Evolutionary conservation across 2,113 vertebrate genomes (phyloP), one percentile per base, ranked within the genome.

Genomic region (Lophius piscatorius): DNA sequence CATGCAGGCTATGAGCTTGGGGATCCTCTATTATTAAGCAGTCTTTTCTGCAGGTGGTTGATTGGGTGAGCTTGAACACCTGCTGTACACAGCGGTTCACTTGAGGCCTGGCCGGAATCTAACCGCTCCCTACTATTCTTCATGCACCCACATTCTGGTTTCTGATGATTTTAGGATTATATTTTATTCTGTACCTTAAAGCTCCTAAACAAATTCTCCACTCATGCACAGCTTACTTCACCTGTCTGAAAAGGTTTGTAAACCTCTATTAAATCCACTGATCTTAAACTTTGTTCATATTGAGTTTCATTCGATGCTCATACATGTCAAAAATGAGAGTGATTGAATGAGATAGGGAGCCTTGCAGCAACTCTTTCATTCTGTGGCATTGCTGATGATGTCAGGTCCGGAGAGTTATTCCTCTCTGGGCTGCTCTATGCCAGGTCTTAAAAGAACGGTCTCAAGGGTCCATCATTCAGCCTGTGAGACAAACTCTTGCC

Each of bases 391-490:
- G 71, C 47, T 56, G 46, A 23, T 51, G 58, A 70, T 66, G 61
- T 51, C 59, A 52, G 49, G 57, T 63, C 67, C 61, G 42, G 46
- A 39, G 35, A 69, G 67, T 48, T 58, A 45, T 44, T 63, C n/a
- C 76, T 50, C 72, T 68, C 51, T 56, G 49, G 76, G 62, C 36
- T 45, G 48, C 44, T 65, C 33, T 23, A 22, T 52, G 63, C 69
- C 63, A 47, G 45, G 54, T 66, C 51, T 69, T 67, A 49, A 79
- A 67, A 59, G 50, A 31, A 50, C 12, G 23, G n/a, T 73, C 72
- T 49, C 74, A 17, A 14, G 54, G 63, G 60, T 65, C 61, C 47
- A 56, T 77, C 69, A 65, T 56, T 83, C 82, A 65, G 69, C 44
- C 31, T 10, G 31, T 5, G 56, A 76, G 72, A 56, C 64, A 67